Evolutionary conservation across 2,888 invertebrate genomes (phyloP).

Genomic region (Drosophila eohydei): DNA sequence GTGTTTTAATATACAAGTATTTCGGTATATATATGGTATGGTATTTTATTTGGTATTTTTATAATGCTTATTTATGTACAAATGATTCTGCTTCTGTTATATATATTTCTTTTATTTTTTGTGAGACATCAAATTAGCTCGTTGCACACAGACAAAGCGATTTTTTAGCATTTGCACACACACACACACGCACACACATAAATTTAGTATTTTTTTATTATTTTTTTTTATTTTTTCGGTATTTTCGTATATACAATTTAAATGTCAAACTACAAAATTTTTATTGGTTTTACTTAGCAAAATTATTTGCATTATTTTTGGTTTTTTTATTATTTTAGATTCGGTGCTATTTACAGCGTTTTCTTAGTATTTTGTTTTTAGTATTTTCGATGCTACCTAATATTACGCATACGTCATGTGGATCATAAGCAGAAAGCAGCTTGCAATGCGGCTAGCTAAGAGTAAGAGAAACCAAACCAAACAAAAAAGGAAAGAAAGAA

Average conservation of each 20-base stretch:
- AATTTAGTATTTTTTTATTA: constrained; percentile 6
- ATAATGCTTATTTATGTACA: constrained; percentile 28
- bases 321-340: constrained; percentile 2
- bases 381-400: constrained; percentile 47
- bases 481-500: constrained; percentile 25
- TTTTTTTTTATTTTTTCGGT: constrained; percentile 17
- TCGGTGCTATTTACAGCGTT: constrained; percentile 61
- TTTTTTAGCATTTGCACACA: constrained; percentile 10
- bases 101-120: not conserved
- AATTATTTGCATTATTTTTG: constrained; percentile 17
- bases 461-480: constrained; percentile 48
- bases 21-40: constrained; percentile 7
- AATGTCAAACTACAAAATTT: constrained; percentile 44
- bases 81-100: not conserved
- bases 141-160: constrained; percentile 33
- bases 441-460: constrained; percentile 77
- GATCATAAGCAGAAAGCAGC: constrained; percentile 72
- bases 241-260: constrained; percentile 40
- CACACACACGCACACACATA: constrained; percentile 8
- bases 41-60: constrained; percentile 19
- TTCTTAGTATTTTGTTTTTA: constrained; percentile 36
- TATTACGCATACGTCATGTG: constrained; percentile 77
- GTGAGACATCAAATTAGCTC: constrained; percentile 2
- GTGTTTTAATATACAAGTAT: constrained; percentile 26
- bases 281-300: not conserved